Percentiles rank a stretch among this genome's conserved stretches.
Conservation (phyloP, 2,888 invertebrate genomes). For the Matsumyia berberina region DNA sequence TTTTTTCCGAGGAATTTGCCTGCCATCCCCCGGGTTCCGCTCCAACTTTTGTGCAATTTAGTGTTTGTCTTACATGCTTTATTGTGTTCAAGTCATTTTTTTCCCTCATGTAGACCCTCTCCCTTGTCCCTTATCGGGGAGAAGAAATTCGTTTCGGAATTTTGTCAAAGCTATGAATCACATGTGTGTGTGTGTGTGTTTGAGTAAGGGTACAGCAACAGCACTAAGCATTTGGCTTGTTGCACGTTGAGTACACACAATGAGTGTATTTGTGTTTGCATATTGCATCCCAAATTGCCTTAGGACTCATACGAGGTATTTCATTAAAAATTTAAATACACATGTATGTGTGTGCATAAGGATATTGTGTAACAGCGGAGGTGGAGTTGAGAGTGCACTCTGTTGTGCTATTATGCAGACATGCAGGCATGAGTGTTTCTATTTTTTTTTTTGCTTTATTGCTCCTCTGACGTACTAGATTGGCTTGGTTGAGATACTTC, state of each 20-base stretch:
- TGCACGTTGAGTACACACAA: constrained; percentile 65
- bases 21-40: background rate
- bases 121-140: background rate
- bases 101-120: background rate
- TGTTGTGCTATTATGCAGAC: constrained; percentile 58
- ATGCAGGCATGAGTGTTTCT: constrained; percentile 14
- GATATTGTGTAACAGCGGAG: constrained; percentile 19
- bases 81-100: constrained; percentile 49
- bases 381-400: constrained; percentile 15
- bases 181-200: constrained; percentile 9
- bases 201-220: constrained; percentile 59
- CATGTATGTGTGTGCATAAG: background rate
- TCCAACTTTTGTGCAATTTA: constrained; percentile 55
- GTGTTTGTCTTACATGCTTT: constrained; percentile 64
- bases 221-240: constrained; percentile 65
- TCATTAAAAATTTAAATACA: constrained; percentile 74
- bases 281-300: constrained; percentile 74
- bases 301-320: constrained; percentile 74
- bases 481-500: constrained; percentile 45
- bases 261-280: constrained; percentile 60
- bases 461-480: constrained; percentile 26
- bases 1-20: background rate
- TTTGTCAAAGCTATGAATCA: constrained; percentile 63
- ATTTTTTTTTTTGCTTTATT: constrained; percentile 5
- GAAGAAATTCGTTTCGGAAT: constrained; percentile 62